Evolutionary conservation across 2,113 vertebrate genomes (phyloP), one percentile per base, ranked within the genome.

Genomic region (Pluvianellus socialis): DNA sequence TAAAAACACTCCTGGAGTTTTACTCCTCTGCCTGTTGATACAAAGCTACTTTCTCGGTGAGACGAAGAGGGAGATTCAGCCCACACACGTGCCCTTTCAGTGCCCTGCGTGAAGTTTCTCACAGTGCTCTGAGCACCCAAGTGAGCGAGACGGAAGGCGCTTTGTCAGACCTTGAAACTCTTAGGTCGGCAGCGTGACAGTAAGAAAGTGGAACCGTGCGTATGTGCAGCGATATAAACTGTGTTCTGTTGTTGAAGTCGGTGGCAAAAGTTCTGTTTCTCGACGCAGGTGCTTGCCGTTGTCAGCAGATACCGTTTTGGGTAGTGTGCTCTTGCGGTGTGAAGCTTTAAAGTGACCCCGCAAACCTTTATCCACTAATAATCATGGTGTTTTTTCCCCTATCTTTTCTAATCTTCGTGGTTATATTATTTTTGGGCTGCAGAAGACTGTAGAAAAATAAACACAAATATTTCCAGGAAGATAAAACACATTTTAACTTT

Each of bases 21-120:
- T 44, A 35, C 0, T 65, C 16, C 17, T 44, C 23, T n/a, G 40
- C 6, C 33, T n/a, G 0, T 28, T 26, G 6, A 9, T 38, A 0
- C 11, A 13, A 42, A 83, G 6, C 30, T 30, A 3, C 21, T 76
- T 59, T 67, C 14, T 32, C 27, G 35, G 2, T 28, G 4, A 10
- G 20, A 10, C 1, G 30, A 12, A 7, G 86, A 61, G 28, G 12
- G 66, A 4, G 38, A 50, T 13, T 61, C 12, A 50, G 2, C 38
- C 5, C 0, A 9, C 17, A 21, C 12, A 3, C 7, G 4, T 32
- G 9, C 12, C 13, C 30, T 15, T 26, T 47, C 18, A 8, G 20
- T 22, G 13, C 20, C 12, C 32, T 18, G 1, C 14, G 2, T 20
- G 55, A 15, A 77, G 44, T 42, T 63, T 28, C 61, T 80, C 3